Base-by-base conservation (phyloP, 2,113 vertebrate genomes). In the Entelurus aequoreus region DNA sequence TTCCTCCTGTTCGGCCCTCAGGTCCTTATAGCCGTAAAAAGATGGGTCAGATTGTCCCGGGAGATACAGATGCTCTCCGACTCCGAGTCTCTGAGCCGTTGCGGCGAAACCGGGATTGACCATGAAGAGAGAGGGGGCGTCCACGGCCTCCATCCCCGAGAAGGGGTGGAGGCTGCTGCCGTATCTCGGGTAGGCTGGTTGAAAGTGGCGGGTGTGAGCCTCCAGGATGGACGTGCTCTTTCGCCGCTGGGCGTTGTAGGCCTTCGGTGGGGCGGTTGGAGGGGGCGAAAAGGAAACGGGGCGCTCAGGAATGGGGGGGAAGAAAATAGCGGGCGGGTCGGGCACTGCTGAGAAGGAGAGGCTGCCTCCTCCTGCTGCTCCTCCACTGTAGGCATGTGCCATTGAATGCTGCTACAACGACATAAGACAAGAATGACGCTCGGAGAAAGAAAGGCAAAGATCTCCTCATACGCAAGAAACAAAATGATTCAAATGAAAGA, bases 191-290 rank as follows among this genome's bases (percentile, higher is more conserved):
- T 93, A 92, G 72, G 92, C 84, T 10, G 94, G 93, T 85, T 95
- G 95, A 77, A 94, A 94, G 73, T 95, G 94, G 57, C 92, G 91
- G 6, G 93, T 94, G 77, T 96, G 96, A 16, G 95, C 94, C 91
- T 99, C 97, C 72, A 99, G 89, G 88, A 96, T 93, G 76, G 97
- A 99, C 66, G 96, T 98, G 89, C 96, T 98, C 91, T 97, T 98
- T 88, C 97, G 94, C 10, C 97, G 92, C 84, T 98, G 95, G 70
- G 90, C 87, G 78, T 91, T 91, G 88, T 93, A 91, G 81, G 91
- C 89, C 88, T 95, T 96, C 63, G 94, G 94, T 64, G 94, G 91
- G 88, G 87, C 93, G 78, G 88, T 90, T 56, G 97, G 95, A 35
- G 97, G 97, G 72, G 97, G 97, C 1, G 97, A 98, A 87, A 95